Evolutionary conservation across 2,888 invertebrate species (phyloP).

Genomic region (Dinocampus coccinellae): DNA sequence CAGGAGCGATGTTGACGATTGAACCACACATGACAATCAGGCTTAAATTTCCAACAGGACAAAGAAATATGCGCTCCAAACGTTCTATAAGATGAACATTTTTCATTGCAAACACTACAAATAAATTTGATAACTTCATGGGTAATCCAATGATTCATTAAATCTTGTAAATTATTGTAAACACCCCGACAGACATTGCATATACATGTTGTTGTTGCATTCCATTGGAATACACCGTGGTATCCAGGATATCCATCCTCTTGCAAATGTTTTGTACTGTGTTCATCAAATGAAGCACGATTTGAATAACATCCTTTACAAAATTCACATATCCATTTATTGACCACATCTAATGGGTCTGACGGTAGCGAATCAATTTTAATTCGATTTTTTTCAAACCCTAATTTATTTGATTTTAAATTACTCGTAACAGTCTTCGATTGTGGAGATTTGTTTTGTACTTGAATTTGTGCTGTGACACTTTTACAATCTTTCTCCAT

Average conservation of each 20-base stretch:
- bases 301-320: slow-evolving; percentile 6
- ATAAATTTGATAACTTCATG: slow-evolving; percentile 17
- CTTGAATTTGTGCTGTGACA: not conserved
- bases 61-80: not conserved
- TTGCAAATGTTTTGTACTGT: slow-evolving; percentile 7
- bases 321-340: slow-evolving; percentile 25
- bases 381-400: not conserved
- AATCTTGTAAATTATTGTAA: not conserved
- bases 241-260: slow-evolving; percentile 5
- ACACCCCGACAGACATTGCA: slow-evolving; percentile 51
- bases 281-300: slow-evolving; percentile 9
- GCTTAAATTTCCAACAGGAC: not conserved
- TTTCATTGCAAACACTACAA: not conserved
- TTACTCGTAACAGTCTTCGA: not conserved
- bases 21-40: slow-evolving; percentile 5
- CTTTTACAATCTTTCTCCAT: not conserved
- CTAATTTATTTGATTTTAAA: not conserved
- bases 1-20: not conserved
- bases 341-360: not conserved
- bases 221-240: not conserved
- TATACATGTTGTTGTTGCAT: slow-evolving; percentile 27
- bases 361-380: not conserved
- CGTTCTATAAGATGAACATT: not conserved
- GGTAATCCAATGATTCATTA: slow-evolving; percentile 6
- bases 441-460: not conserved